Base-by-base conservation (phyloP, 2,113 vertebrate genomes). In the Lutjanus erythropterus region DNA sequence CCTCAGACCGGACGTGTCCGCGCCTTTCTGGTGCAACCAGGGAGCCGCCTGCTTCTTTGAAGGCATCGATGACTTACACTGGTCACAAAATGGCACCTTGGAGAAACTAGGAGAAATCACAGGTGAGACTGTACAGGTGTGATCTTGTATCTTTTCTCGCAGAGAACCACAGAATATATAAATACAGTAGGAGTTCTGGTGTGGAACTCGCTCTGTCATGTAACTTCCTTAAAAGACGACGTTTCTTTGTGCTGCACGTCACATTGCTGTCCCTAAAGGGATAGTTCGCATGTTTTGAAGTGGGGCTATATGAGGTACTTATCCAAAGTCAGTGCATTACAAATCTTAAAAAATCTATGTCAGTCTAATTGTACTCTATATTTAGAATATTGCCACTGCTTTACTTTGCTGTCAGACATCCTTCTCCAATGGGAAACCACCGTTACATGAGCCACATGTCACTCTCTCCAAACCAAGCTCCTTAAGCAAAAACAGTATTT, bases 11-110 rank as follows among this genome's bases (percentile, higher is more conserved):
- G 93, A 94, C 3, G 18, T 91, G 60, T 75, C 70, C 0, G 94
- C 96, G 0, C 98, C 98, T 0, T 98, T 98, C 90, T 99, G 98
- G 98, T 99, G 98, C 91, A 99, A 99, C 90, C 98, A 99, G 85
- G 98, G 98, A 33, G 98, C 98, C n/a, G 98, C 98, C 50, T 99
- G 98, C 92, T 98, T 99, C 91, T 99, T 93, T 84, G 95, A 97
- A 82, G 97, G 97, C 81, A 98, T 99, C 73, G 96, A 99, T 82
- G 97, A 99, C 74, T 21, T 78, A 3, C 98, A 99, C 92, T 99
- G 98, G 98, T 95, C 95, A 44, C 96, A 97, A 91, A 99, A 99
- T 31, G 98, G 98, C 60, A 98, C 97, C 1, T 90, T 99, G 89
- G 95, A 97, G 90, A 95, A 94, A 14, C 80, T 99, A 42, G 95